Evolutionary conservation across 1,140 invertebrate species (phyloP), one percentile per base, ranked within the genome.

Genomic region (Drosophila sulfurigaster): DNA sequence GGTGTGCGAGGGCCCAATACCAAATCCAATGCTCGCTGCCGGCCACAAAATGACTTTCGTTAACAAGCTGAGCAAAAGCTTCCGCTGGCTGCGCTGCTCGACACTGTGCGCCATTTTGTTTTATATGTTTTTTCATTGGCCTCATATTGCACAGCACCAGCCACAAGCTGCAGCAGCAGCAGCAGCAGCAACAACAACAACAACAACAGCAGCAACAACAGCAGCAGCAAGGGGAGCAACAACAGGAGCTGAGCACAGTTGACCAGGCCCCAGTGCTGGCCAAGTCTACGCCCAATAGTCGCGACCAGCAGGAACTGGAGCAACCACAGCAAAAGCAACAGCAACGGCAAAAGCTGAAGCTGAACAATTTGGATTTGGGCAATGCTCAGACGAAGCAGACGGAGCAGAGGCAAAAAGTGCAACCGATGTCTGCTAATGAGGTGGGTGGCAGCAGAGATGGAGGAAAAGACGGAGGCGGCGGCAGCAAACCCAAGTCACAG

Each of bases 61-160:
- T 85, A 92, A 92, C 81, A 91, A 92, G 85, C 82, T 92, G 81
- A 91, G 83, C 81, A 91, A 92, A 82, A 92, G 89, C 78, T 91
- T 92, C 74, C 91, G 91, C 58, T 92, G 91, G 91, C 68, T 92
- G 48, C 91, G 88, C 56, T 92, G 91, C 91, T 92, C 91, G 49
- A 92, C 91, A 78, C 77, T 92, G 78, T 91, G 82, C 74, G 91
- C 91, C 79, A 92, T 92, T 87, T 82, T 92, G 76, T 92, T 92
- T 91, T 92, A 92, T 87, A 91, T 92, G 88, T 92, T 92, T 76
- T 76, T 92, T 92, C 87, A 92, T 92, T 82, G 91, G 91, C 51
- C 74, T 92, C 78, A 92, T 92, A 88, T 78, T 92, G 76, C 91
- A 92, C 69, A 87, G 85, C 62, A 92, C 91, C 68, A 92, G 82